These are phyloP conservation scores for Pomatostomus ruficeps DNA, from an alignment of 2,113 vertebrate species.

Conservation along the genomic window DNA sequence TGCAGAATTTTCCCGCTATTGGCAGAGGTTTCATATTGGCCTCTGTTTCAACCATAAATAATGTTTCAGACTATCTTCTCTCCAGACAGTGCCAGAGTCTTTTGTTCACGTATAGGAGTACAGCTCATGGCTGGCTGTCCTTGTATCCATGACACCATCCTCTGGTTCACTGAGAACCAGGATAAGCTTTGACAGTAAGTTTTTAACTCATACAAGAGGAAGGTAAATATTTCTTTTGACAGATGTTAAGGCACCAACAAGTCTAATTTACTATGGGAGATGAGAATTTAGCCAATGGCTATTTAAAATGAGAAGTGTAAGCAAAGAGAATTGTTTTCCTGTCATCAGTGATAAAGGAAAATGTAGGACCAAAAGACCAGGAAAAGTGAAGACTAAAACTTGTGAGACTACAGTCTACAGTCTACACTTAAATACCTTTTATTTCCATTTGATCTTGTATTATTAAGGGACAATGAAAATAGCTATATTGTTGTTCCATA, in stretches of 20 bases:
- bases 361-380: neutral
- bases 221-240: slow-evolving; percentile 26
- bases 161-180: neutral
- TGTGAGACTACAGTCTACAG: neutral
- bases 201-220: neutral
- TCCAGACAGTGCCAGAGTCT: neutral
- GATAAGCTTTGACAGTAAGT: neutral
- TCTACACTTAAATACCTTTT: neutral
- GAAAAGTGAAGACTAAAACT: neutral
- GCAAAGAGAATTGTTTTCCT: neutral
- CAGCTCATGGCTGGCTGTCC: neutral
- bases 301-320: neutral
- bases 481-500: neutral
- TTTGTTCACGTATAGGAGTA: neutral
- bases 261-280: slow-evolving; percentile 14
- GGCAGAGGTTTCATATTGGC: neutral
- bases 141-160: neutral
- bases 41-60: neutral
- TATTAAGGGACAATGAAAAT: neutral
- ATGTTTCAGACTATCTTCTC: neutral
- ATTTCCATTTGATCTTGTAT: neutral
- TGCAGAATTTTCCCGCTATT: neutral
- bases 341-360: neutral
- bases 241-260: neutral
- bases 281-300: neutral